phyloP scores from a whole-genome alignment of 1,140 invertebrate species.

The Pseudomyrmex sp. region DNA sequence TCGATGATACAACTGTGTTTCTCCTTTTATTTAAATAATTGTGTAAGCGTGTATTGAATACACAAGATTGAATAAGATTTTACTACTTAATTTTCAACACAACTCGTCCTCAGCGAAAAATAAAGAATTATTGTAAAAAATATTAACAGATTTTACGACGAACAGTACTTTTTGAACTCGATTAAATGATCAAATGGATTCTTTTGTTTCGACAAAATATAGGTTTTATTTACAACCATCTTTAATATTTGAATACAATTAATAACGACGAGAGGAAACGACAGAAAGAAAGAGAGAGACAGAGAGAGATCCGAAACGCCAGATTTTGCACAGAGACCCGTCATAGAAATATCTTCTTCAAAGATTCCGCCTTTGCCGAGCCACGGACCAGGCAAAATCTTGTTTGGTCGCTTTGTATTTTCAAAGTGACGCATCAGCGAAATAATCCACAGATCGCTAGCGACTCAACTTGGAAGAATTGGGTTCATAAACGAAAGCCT shows the following conservation, averaged over 20 bases:
- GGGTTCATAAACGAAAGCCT: conserved; percentile 54
- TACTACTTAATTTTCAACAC: neutral
- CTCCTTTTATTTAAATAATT: neutral
- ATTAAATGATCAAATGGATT: neutral
- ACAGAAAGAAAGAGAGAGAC: no score
- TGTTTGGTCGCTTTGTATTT: conserved; percentile 43
- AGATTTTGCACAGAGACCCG: neutral
- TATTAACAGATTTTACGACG: neutral
- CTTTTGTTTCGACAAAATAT: neutral
- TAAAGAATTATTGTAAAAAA: neutral
- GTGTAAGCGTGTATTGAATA: neutral
- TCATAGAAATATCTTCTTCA: neutral
- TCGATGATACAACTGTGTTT: no score
- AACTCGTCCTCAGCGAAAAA: neutral
- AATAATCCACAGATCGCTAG: conserved; percentile 33
- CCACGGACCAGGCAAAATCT: neutral
- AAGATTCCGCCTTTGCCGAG: neutral
- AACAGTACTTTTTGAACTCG: neutral
- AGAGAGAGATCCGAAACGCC: neutral
- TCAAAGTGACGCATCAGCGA: conserved; percentile 36
- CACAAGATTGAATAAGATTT: conserved; percentile 3
- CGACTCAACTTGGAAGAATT: conserved; percentile 38
- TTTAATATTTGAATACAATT: neutral
- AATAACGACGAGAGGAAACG: no score
- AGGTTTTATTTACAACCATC: neutral